phyloP scores from a whole-genome alignment of 1,140 invertebrate species.

The Papilio machaon region DNA sequence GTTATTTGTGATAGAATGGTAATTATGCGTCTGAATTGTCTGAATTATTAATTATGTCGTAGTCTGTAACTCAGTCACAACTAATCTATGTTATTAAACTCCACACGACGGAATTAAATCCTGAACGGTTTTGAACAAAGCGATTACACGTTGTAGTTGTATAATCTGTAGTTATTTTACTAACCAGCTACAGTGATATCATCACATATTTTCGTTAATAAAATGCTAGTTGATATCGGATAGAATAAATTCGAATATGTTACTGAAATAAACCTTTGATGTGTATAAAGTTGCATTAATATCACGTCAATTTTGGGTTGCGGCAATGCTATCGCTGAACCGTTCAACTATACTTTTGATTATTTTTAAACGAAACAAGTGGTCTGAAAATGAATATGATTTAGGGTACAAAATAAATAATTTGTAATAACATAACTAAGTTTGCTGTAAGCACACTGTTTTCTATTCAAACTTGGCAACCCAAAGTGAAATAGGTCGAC shows the following conservation, averaged over 20 bases:
- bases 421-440: slow-evolving; percentile 7
- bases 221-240: background rate
- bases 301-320: no score
- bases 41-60: background rate
- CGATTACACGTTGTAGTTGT: background rate
- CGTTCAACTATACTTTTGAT: background rate
- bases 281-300: background rate
- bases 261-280: background rate
- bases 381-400: background rate
- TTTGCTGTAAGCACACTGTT: slow-evolving; percentile 7
- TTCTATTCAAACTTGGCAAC: slow-evolving; percentile 9
- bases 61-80: background rate
- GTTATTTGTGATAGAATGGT: background rate
- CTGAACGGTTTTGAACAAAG: background rate
- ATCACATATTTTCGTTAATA: background rate
- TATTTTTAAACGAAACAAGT: background rate
- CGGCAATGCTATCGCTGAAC: no score
- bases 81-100: slow-evolving; percentile 9
- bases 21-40: no score
- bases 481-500: slow-evolving; percentile 26
- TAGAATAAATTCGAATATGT: background rate
- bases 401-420: background rate
- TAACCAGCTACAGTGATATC: background rate
- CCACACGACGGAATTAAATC: background rate
- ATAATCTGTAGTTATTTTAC: background rate